phyloP scores from a whole-genome alignment of 2,888 invertebrate species.

The Thumatha senex region DNA sequence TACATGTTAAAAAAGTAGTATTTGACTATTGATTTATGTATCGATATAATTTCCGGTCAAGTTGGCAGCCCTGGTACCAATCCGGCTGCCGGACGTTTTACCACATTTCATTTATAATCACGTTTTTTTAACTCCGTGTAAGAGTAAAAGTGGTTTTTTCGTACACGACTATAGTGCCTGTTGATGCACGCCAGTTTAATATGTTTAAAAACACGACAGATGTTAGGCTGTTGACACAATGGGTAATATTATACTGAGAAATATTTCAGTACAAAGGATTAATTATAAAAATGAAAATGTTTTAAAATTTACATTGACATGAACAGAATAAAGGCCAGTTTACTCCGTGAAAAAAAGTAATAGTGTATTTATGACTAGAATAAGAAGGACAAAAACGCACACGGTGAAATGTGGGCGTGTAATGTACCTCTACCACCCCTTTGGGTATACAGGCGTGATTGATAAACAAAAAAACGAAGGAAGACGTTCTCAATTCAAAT shows the following conservation, averaged over 20 bases:
- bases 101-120: constrained; percentile 31
- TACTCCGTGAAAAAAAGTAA: too few species aligned
- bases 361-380: too few species aligned
- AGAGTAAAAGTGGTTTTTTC: constrained; percentile 57
- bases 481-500: too few species aligned
- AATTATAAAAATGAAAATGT: constrained; percentile 3
- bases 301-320: neutral
- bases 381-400: too few species aligned
- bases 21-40: too few species aligned
- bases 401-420: too few species aligned
- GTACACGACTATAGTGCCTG: constrained; percentile 28
- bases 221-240: constrained; percentile 26
- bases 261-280: constrained; percentile 13
- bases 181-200: constrained; percentile 18
- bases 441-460: too few species aligned
- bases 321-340: too few species aligned
- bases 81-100: constrained; percentile 28
- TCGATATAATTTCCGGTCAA: neutral
- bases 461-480: too few species aligned
- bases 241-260: constrained; percentile 23
- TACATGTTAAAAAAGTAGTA: too few species aligned
- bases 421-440: too few species aligned
- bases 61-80: constrained; percentile 21
- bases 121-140: constrained; percentile 35
- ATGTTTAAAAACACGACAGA: constrained; percentile 35